Percentiles rank a stretch among this genome's conserved stretches.
These are phyloP conservation scores for Sorex fumeus DNA, from an alignment of 2,113 vertebrate species.

Conservation along the genomic window DNA sequence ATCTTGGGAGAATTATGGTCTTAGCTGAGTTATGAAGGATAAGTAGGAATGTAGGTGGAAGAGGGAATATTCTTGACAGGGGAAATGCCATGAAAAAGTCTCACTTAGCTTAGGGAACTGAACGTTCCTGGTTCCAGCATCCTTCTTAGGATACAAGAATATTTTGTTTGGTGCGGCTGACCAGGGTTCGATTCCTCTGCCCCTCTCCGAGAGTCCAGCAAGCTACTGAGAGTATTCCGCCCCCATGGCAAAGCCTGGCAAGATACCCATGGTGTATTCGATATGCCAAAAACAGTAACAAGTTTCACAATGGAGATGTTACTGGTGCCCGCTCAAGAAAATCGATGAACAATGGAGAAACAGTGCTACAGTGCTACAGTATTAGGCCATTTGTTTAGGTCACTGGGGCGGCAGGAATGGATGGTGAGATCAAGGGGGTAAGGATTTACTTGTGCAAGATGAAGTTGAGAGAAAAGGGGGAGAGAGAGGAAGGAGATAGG, in stretches of 20 bases:
- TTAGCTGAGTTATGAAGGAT: background rate
- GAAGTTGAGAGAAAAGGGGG: background rate
- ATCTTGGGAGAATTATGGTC: background rate
- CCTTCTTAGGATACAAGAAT: background rate
- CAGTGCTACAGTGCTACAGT: no score
- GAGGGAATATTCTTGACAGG: background rate
- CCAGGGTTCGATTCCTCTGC: no score
- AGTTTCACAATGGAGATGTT: no score
- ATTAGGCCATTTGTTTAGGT: background rate
- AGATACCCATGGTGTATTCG: no score
- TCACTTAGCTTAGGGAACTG: background rate
- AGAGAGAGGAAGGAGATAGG: background rate
- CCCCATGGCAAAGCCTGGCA: no score
- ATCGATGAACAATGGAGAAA: no score
- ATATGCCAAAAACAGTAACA: no score
- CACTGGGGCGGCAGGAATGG: background rate
- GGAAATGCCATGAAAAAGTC: background rate
- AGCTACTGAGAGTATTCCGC: no score
- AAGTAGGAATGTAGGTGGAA: background rate
- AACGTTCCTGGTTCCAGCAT: slow-evolving; percentile 31
- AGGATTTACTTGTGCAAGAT: background rate
- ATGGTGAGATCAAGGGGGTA: background rate
- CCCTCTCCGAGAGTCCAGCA: no score
- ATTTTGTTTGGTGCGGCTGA: slow-evolving; percentile 33
- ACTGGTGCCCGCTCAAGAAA: no score